phyloP scores from a whole-genome alignment of 2,113 vertebrate genomes.

The Megaptera novaeangliae region DNA sequence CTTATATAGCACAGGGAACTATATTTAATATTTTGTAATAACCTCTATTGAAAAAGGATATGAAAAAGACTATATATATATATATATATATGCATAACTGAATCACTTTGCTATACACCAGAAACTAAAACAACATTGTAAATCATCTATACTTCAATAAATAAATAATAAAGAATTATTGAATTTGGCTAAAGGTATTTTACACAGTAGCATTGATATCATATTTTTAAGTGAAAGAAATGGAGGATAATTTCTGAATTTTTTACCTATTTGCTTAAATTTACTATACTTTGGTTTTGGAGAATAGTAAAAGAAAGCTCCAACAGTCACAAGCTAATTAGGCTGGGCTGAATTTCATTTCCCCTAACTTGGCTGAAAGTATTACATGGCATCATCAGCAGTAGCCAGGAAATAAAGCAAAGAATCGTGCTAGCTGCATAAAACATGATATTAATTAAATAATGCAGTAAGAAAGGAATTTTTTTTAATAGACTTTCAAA shows the following conservation, averaged over 20 bases:
- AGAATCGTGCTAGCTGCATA: neutral
- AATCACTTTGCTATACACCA: neutral
- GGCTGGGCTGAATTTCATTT: neutral
- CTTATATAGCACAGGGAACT: neutral
- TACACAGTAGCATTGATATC: neutral
- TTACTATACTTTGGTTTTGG: neutral
- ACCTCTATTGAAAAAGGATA: neutral
- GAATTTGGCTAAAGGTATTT: neutral
- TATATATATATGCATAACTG: neutral
- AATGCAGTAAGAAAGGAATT: neutral
- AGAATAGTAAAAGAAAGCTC: neutral
- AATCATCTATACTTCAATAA: neutral
- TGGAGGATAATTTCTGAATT: neutral
- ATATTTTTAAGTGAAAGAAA: conserved; percentile 15
- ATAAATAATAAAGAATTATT: neutral
- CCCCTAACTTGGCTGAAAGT: neutral
- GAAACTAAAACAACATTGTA: neutral
- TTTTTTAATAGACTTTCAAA: neutral
- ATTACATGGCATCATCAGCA: neutral
- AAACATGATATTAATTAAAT: neutral
- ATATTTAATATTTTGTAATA: neutral
- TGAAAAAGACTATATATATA: no score
- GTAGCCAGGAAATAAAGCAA: conserved; percentile 11
- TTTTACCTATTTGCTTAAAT: neutral
- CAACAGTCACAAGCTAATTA: neutral